Base-by-base conservation (phyloP, 2,888 invertebrate genomes). In the Magallana nippona region DNA sequence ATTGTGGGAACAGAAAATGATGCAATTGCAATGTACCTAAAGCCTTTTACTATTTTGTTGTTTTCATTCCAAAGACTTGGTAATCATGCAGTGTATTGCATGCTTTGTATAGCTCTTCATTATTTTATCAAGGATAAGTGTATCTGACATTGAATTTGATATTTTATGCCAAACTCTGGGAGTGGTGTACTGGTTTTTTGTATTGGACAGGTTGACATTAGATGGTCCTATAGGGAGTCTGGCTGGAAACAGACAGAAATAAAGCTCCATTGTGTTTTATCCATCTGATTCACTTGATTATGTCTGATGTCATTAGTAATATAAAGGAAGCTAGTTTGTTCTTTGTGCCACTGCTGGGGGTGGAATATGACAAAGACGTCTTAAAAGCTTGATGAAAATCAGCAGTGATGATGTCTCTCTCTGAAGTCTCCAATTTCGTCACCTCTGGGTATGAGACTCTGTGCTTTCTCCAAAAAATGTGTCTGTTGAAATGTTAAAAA, bases 331-430 rank as follows among this genome's bases (percentile, higher is more conserved):
- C 22, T 27, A 44, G 44, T 8, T n/a, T 44, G 15, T 22, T 71
- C 22, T 27, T 32, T 11, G 71, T 27, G 71, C 17, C 32, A 19
- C 60, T 60, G 60, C 60, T 19, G 60, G 71, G 71, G 15, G 15
- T 71, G 71, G 32, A 27, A 19, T 60, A 60, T 60, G 60, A 60
- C 60, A 8, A 60, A 60, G 22, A 71, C 11, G 22, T 71, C 11
- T 44, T 1, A 27, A 71, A 71, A 27, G 71, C 32, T 71, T 71
- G 71, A 71, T 71, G 71, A 27, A 22, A 71, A 71, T 71, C 71
- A 8, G 13, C 27, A 27, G 71, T 71, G 71, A 44, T 8, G 44
- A 71, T 71, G 71, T 27, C 15, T 71, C 15, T 22, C 32, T 22
- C 13, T 15, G 27, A 27, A 22, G 15, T 27, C 2, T 13, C 13